Conservation (phyloP, 35 echinoderm and acorn worm species). For the Apostichopus californicus region DNA sequence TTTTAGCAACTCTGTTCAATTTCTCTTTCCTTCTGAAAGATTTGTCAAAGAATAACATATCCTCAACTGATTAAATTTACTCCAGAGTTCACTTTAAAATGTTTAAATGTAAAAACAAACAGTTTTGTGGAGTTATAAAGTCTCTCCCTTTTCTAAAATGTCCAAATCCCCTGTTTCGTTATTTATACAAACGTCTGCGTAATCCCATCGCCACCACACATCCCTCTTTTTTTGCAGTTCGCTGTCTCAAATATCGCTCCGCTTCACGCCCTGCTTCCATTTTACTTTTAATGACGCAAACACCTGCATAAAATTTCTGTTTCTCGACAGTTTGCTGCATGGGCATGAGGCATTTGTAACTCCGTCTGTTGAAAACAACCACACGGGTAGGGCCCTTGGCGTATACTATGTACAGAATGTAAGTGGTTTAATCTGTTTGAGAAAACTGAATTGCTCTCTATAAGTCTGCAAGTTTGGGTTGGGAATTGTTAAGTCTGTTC, state of each 20-base stretch:
- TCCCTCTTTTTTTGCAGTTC: not conserved
- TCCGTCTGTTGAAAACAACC: conserved; percentile 84
- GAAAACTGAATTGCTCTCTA: too few species aligned
- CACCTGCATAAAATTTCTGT: conserved; percentile 70
- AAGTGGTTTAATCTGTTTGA: conserved; percentile 63
- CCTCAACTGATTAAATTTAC: too few species aligned
- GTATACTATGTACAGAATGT: conserved; percentile 99
- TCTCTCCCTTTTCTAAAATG: not conserved
- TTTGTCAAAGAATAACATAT: too few species aligned
- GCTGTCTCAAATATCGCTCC: not conserved
- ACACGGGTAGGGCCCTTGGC: conserved; percentile 77
- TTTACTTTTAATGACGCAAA: conserved; percentile 28
- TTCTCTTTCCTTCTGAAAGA: too few species aligned
- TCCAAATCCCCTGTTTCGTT: too few species aligned
- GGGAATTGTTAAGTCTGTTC: too few species aligned
- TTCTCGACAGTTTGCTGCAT: conserved; percentile 89
- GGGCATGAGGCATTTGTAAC: conserved; percentile 99
- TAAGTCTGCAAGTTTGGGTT: too few species aligned
- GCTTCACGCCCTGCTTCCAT: conserved; percentile 49
- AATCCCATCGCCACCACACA: not conserved
- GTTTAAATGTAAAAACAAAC: not conserved
- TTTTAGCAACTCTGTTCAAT: too few species aligned
- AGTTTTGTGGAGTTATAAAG: not conserved
- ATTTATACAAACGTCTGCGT: not conserved
- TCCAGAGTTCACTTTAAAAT: too few species aligned